Conservation (phyloP, 2,113 vertebrate species). For the Sphaerodactylus townsendi region DNA sequence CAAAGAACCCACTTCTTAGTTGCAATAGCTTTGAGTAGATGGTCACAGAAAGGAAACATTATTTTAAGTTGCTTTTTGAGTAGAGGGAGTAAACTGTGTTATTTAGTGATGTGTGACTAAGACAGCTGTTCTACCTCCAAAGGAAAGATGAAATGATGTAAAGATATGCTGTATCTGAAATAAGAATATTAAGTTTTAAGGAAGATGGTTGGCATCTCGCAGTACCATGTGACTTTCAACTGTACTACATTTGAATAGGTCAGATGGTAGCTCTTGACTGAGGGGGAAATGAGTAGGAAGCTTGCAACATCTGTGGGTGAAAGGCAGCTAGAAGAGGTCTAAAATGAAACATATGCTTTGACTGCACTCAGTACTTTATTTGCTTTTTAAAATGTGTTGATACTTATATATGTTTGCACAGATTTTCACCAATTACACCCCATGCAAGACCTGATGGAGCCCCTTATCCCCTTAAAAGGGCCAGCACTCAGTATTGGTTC, state of each 20-base stretch:
- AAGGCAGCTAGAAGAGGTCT: constrained; percentile 23
- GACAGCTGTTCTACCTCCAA: background rate
- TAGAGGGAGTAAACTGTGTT: background rate
- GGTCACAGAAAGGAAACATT: background rate
- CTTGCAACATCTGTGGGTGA: constrained; percentile 4
- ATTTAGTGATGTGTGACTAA: background rate
- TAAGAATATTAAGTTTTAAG: constrained; percentile 7
- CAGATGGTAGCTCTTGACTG: constrained; percentile 33
- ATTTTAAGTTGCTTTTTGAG: background rate
- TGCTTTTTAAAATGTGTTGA: background rate
- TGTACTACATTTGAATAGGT: constrained; percentile 37
- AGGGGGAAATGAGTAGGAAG: constrained; percentile 50
- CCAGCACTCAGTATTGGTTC: too few species aligned
- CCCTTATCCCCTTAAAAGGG: background rate
- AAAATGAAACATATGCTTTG: constrained; percentile 27
- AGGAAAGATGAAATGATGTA: background rate
- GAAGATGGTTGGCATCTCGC: constrained; percentile 20
- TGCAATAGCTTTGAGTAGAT: background rate
- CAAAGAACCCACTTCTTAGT: background rate
- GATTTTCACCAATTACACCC: too few species aligned
- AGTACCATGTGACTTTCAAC: constrained; percentile 30
- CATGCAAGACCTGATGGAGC: too few species aligned
- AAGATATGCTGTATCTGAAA: constrained; percentile 39
- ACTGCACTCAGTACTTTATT: background rate
- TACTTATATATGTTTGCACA: too few species aligned